Percentiles rank a stretch among this genome's conserved stretches.
These are phyloP conservation scores for Caenorhabditis becei DNA, from an alignment of 2,888 invertebrate genomes.

Conservation along the genomic window DNA sequence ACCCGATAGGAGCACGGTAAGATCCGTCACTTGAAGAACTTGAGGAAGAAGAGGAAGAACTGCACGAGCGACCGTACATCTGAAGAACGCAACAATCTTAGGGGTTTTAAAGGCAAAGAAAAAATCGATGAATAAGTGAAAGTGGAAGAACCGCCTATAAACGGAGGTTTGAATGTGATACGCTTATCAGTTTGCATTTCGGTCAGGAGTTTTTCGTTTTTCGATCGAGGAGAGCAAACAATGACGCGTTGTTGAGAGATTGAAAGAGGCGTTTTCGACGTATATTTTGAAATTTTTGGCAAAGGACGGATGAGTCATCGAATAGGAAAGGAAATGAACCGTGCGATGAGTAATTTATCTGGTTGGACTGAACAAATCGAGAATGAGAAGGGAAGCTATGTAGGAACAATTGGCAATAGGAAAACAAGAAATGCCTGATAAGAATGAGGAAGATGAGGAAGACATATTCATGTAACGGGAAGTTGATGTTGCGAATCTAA, in stretches of 20 bases:
- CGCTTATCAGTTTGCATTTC: conserved; percentile 57
- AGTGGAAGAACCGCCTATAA: conserved; percentile 37
- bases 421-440: no score
- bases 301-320: conserved; percentile 32
- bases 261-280: conserved; percentile 17
- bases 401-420: no score
- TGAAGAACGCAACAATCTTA: conserved; percentile 24
- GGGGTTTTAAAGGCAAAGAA: conserved; percentile 31
- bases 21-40: conserved; percentile 51
- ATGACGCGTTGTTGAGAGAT: conserved; percentile 34
- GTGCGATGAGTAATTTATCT: conserved; percentile 23
- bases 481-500: no score
- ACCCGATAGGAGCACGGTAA: conserved; percentile 31
- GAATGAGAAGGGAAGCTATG: no score
- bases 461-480: no score
- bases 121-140: conserved; percentile 34
- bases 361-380: background rate
- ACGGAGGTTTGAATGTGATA: conserved; percentile 33
- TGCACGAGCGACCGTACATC: conserved; percentile 57
- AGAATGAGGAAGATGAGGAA: no score
- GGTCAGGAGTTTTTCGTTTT: conserved; percentile 48
- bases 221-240: conserved; percentile 44
- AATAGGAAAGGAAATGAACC: conserved; percentile 16
- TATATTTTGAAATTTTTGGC: conserved; percentile 40
- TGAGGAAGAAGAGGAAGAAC: conserved; percentile 50